Conservation (phyloP, 2,888 invertebrate species). For the Epsilonema sp. region DNA sequence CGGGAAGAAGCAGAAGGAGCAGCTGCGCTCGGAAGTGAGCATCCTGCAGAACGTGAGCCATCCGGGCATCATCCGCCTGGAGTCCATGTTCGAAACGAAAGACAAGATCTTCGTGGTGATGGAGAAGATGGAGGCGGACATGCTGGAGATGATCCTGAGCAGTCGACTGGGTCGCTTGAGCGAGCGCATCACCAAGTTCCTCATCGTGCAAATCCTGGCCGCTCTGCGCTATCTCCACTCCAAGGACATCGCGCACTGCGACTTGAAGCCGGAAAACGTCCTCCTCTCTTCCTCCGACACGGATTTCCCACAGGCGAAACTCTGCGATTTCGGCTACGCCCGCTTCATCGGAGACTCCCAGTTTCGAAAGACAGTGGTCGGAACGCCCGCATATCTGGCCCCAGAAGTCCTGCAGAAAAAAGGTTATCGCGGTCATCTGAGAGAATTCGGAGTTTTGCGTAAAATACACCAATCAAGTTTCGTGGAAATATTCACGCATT, state of each 20-base stretch:
- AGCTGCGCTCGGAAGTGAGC: no score
- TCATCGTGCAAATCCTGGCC: conserved; percentile 54
- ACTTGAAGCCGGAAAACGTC: conserved; percentile 27
- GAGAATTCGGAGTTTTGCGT: no score
- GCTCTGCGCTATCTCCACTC: conserved; percentile 89
- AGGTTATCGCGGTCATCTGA: no score
- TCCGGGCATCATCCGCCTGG: conserved; percentile 52
- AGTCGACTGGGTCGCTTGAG: conserved; percentile 65
- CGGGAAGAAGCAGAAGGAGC: no score
- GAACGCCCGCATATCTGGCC: conserved; percentile 41
- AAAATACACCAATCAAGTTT: no score
- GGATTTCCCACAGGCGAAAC: conserved; percentile 27
- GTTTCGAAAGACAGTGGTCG: conserved; percentile 27
- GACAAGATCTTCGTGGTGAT: conserved; percentile 96
- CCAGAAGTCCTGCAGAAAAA: conserved; percentile 94
- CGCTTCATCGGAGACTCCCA: conserved; percentile 23
- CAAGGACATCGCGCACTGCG: conserved; percentile 36
- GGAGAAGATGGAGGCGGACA: conserved; percentile 96
- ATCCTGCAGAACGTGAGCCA: no score
- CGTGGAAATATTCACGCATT: no score
- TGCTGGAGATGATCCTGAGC: conserved; percentile 95
- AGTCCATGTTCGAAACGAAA: conserved; percentile 94
- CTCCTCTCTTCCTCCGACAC: conserved; percentile 21
- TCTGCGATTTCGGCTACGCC: conserved; percentile 29
- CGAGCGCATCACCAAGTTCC: conserved; percentile 47